Conservation (phyloP, 37 sponge, comb jelly and placozoan genomes). For the Mnemiopsis leidyi region DNA sequence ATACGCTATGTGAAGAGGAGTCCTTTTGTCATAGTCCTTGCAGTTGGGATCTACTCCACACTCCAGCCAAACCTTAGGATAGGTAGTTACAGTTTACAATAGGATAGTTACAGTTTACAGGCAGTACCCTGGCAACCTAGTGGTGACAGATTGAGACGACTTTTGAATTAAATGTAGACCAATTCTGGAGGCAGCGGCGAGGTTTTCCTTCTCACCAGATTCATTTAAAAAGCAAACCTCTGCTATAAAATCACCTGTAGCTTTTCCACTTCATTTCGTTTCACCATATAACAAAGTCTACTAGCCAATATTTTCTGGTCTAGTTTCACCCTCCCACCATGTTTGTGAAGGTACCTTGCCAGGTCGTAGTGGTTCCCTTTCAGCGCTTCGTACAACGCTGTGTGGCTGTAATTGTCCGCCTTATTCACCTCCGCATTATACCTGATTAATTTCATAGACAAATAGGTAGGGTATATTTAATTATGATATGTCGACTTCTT, state of each 20-base stretch:
- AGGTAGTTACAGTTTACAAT: no score
- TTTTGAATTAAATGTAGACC: no score
- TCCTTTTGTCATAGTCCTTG: not conserved
- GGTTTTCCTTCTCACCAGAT: no score
- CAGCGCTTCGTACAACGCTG: not conserved
- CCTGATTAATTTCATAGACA: not conserved
- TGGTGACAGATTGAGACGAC: no score
- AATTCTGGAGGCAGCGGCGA: no score
- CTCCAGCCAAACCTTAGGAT: constrained; percentile 21
- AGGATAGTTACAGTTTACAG: no score
- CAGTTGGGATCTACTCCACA: constrained; percentile 32
- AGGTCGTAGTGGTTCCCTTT: not conserved
- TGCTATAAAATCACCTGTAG: no score
- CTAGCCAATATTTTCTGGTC: not conserved
- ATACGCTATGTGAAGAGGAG: constrained; percentile 57
- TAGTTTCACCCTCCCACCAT: not conserved
- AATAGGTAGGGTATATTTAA: no score
- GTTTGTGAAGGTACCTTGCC: not conserved
- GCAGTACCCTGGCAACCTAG: no score
- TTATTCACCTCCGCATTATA: not conserved
- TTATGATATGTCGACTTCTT: no score
- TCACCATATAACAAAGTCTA: constrained; percentile 27
- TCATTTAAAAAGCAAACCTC: no score
- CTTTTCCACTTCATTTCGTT: not conserved
- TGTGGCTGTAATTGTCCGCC: not conserved